These are phyloP conservation scores for Oligia fasciuncula DNA, from an alignment of 2,888 invertebrate species.

Conservation along the genomic window DNA sequence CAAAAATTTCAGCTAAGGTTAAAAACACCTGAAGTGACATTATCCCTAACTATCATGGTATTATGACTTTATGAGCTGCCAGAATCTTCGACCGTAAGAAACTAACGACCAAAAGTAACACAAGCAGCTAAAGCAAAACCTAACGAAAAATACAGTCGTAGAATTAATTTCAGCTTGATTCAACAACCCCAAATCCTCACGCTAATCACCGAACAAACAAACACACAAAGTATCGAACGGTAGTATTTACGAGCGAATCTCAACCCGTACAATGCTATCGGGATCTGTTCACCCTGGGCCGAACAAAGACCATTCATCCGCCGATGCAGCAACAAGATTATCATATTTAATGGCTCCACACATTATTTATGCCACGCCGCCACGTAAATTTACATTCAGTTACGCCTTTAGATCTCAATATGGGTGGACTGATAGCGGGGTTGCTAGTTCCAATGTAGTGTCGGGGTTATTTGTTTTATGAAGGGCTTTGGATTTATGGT, in stretches of 20 bases:
- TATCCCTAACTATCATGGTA: background rate
- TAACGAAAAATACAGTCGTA: background rate
- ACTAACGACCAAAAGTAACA: background rate
- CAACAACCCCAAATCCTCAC: slow-evolving; percentile 36
- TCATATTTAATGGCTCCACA: slow-evolving; percentile 80
- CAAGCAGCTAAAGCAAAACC: background rate
- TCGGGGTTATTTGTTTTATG: slow-evolving; percentile 61
- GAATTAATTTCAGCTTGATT: slow-evolving; percentile 30
- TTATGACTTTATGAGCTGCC: background rate
- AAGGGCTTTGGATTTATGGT: slow-evolving; percentile 57
- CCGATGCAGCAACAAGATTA: slow-evolving; percentile 77
- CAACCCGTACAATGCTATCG: slow-evolving; percentile 71
- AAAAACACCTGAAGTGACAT: background rate
- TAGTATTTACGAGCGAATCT: slow-evolving; percentile 65
- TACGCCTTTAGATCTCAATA: slow-evolving; percentile 84
- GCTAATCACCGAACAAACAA: slow-evolving; percentile 60
- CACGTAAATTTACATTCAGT: slow-evolving; percentile 81
- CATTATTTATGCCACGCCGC: slow-evolving; percentile 73
- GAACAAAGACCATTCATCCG: slow-evolving; percentile 79
- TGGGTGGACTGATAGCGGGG: slow-evolving; percentile 76
- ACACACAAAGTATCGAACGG: slow-evolving; percentile 62
- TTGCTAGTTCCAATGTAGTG: slow-evolving; percentile 66
- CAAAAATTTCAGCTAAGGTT: background rate
- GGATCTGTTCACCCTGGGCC: slow-evolving; percentile 65
- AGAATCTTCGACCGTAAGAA: background rate